Evolutionary conservation across 2,113 vertebrate species (phyloP).

Genomic region (Semnopithecus entellus): DNA sequence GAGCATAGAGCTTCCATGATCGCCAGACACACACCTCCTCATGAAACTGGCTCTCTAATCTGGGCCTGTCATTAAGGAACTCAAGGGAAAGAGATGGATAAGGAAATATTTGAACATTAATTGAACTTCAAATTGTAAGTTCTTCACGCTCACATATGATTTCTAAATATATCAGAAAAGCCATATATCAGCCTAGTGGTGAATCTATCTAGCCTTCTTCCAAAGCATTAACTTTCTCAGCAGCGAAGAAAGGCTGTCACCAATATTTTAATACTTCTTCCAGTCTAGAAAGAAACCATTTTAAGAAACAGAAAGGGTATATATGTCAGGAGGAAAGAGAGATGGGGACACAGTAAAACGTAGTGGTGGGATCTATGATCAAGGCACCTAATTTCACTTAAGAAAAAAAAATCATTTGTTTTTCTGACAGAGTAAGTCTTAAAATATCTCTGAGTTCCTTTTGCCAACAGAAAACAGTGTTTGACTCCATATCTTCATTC

Average conservation of each 20-base stretch:
- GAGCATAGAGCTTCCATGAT: background rate
- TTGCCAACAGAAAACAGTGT: background rate
- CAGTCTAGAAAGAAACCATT: background rate
- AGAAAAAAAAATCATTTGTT: background rate
- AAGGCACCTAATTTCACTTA: background rate
- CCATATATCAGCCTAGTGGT: background rate
- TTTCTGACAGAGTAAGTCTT: background rate
- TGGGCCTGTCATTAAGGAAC: background rate
- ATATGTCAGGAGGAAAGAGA: too few species aligned
- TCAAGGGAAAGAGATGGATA: background rate
- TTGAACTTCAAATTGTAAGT: background rate
- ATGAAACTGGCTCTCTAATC: background rate
- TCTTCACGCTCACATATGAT: background rate
- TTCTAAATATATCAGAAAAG: conserved; percentile 34
- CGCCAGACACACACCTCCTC: background rate
- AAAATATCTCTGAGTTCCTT: background rate
- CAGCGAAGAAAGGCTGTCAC: background rate
- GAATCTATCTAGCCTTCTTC: background rate
- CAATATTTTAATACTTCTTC: background rate
- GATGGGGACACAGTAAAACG: background rate
- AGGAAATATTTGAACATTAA: background rate
- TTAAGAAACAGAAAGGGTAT: background rate
- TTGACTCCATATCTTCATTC: background rate
- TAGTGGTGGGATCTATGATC: background rate
- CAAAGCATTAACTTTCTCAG: background rate